Evolutionary conservation across 2,888 invertebrate genomes (phyloP), one percentile per base, ranked within the genome.

Genomic region (Tanytarsus gracilentus): DNA sequence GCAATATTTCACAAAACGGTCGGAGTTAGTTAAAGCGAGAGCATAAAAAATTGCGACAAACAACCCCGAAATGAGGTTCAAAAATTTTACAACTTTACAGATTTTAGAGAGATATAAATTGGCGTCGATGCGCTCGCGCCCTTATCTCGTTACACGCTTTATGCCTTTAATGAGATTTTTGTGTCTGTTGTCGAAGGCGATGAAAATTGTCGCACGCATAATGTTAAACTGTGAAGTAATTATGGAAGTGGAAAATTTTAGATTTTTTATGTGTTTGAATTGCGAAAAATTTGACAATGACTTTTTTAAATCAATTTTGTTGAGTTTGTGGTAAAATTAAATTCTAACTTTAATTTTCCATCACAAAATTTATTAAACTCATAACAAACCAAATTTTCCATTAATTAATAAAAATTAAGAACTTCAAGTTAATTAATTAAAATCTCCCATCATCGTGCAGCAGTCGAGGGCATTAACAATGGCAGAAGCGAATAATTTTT

Each of bases 61-160:
- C 44, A 44, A 44, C 44, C 44, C 44, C 23, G 44, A 44, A 36
- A 16, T 11, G n/a, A 36, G 16, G 36, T 36, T 36, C n/a, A 36
- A 33, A 36, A 14, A 16, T 44, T 44, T 44, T 44, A 44, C 44
- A 44, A 44, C 51, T 51, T 30, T 51, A 21, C 30, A 29, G 29
- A 18, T 29, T 26, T 30, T 29, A 30, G 18, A 27, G 30, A 27
- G 29, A 33, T 33, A 53, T 30, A 53, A 53, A 53, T 53, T 53
- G 53, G 30, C 36, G 53, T 21, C 52, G 27, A 39, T 40, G 40
- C 18, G 55, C 55, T 25, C 49, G 16, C 49, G 16, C 55, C 55
- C 55, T 55, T 39, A 39, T 55, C 51, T 51, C 55, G 40, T 55
- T 55, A 33, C 55, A 40, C 55, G 55, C 39, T 55, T 39, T 29